These are phyloP conservation scores for Drosophila nigricruria DNA, from an alignment of 2,888 invertebrate species.

Conservation along the genomic window DNA sequence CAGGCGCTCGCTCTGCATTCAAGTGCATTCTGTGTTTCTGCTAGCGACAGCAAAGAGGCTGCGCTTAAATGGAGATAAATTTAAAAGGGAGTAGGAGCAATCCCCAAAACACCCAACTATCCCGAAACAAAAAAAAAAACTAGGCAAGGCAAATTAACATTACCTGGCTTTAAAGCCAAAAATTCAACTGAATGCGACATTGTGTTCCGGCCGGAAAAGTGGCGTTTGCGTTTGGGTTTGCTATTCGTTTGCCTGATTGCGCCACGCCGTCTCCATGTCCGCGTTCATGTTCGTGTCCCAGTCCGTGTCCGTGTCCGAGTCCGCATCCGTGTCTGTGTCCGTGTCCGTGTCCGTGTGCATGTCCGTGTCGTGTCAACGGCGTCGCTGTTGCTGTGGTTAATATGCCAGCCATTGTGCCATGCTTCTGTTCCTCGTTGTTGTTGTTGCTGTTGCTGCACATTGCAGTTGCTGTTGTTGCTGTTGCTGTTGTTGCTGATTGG, in stretches of 20 bases:
- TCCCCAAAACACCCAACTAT: not conserved
- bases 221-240: conserved; percentile 53
- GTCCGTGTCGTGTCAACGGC: conserved; percentile 61
- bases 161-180: conserved; percentile 55
- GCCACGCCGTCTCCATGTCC: conserved; percentile 50
- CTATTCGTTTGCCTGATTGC: conserved; percentile 58
- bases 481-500: conserved; percentile 64
- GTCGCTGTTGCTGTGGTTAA: conserved; percentile 71
- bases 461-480: conserved; percentile 20
- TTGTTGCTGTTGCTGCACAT: conserved; percentile 25
- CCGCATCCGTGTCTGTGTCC: not conserved
- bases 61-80: conserved; percentile 5
- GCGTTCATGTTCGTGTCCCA: conserved; percentile 9
- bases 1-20: not conserved
- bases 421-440: conserved; percentile 16
- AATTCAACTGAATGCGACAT: conserved; percentile 44
- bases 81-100: not conserved
- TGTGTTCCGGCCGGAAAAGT: conserved; percentile 42
- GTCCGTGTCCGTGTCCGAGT: conserved; percentile 3
- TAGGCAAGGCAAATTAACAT: conserved; percentile 13
- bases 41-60: conserved; percentile 32
- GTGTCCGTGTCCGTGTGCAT: conserved; percentile 22
- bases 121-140: no score
- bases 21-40: not conserved
- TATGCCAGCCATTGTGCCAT: conserved; percentile 61